Percentiles rank a stretch among this genome's conserved stretches.
phyloP scores from a whole-genome alignment of 1,140 invertebrate species.

The Zaprionus inermis region DNA sequence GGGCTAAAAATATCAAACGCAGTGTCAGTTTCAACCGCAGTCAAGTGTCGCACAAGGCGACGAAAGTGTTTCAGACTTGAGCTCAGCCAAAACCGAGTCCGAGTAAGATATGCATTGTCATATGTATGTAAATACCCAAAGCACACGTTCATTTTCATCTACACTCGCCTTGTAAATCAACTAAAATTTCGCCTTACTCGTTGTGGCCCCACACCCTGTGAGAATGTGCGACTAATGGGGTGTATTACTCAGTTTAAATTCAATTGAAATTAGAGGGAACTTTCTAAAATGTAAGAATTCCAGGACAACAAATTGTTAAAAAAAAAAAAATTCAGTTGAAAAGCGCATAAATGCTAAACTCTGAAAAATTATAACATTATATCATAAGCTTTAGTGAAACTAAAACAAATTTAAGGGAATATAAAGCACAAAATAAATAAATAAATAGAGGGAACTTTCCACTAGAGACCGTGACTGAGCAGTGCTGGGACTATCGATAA shows the following conservation, averaged over 20 bases:
- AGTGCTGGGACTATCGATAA: not conserved
- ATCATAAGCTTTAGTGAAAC: too few relatives aligned
- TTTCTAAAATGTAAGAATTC: too few relatives aligned
- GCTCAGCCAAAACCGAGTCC: conserved; percentile 16
- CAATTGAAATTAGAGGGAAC: not conserved
- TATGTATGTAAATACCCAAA: conserved; percentile 24
- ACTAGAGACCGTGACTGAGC: too few relatives aligned
- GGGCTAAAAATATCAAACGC: conserved; percentile 61
- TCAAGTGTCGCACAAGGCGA: conserved; percentile 72
- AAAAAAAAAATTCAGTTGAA: too few relatives aligned
- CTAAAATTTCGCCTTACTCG: conserved; percentile 63
- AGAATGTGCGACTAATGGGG: not conserved
- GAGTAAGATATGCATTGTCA: conserved; percentile 40
- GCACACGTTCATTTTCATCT: not conserved
- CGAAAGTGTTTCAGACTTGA: conserved; percentile 49
- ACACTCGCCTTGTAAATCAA: conserved; percentile 63
- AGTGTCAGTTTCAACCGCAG: conserved; percentile 75
- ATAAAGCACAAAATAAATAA: too few relatives aligned
- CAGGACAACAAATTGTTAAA: too few relatives aligned
- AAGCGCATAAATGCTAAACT: too few relatives aligned
- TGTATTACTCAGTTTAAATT: not conserved
- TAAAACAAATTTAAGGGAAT: too few relatives aligned
- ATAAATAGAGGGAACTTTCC: too few relatives aligned
- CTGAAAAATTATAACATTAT: too few relatives aligned
- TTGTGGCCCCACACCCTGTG: conserved; percentile 25